These are phyloP conservation scores for Atherinomorus stipes DNA, from an alignment of 2,113 vertebrate species.

Conservation along the genomic window DNA sequence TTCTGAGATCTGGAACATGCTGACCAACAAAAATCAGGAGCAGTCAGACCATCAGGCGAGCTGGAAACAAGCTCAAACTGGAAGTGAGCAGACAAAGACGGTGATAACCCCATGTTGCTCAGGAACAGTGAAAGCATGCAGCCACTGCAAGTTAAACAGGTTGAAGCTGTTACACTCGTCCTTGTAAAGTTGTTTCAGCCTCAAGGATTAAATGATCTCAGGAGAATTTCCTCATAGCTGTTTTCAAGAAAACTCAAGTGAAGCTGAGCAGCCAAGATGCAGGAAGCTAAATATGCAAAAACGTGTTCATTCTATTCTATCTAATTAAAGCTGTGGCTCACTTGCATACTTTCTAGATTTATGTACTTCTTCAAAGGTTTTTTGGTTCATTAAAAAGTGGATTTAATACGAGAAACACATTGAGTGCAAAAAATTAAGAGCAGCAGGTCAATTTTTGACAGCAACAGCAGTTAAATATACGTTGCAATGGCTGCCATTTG, in stretches of 20 bases:
- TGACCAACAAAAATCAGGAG: not conserved
- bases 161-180: no score
- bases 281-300: not conserved
- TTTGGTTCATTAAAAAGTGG: not conserved
- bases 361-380: not conserved
- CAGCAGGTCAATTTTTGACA: not conserved
- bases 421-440: not conserved
- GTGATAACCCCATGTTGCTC: no score
- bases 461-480: not conserved
- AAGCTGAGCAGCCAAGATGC: conserved; percentile 80
- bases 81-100: no score
- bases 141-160: no score
- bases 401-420: not conserved
- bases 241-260: conserved; percentile 66
- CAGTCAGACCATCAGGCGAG: not conserved
- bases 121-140: no score
- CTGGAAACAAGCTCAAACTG: not conserved
- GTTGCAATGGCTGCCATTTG: no score
- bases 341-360: no score
- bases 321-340: not conserved
- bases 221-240: no score
- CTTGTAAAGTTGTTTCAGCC: no score
- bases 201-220: no score
- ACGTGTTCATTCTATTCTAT: not conserved
- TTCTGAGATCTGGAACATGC: not conserved